Evolutionary conservation across 2,888 invertebrate species (phyloP).

Genomic region (Epinotia bilunana): DNA sequence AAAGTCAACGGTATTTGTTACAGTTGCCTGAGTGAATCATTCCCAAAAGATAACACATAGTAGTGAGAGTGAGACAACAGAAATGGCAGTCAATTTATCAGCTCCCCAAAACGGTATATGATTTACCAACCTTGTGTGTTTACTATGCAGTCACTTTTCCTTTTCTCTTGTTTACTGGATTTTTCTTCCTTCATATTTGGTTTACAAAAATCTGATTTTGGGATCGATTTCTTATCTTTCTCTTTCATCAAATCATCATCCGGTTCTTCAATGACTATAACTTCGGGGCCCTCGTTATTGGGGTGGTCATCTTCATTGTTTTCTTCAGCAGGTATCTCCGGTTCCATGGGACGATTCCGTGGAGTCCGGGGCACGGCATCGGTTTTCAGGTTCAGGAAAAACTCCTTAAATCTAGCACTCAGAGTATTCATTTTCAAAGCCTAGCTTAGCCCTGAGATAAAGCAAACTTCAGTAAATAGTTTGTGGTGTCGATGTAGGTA

Average conservation of each 20-base stretch:
- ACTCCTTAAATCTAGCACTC: conserved; percentile 67
- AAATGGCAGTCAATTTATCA: too few relatives aligned
- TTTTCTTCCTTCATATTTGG: conserved; percentile 53
- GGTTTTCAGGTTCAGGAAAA: conserved; percentile 76
- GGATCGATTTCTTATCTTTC: conserved; percentile 58
- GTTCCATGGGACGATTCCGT: conserved; percentile 56
- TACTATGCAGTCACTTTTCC: conserved; percentile 56
- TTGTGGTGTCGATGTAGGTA: neutral
- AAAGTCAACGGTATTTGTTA: too few relatives aligned
- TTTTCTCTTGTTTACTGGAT: conserved; percentile 49
- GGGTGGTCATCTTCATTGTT: conserved; percentile 47
- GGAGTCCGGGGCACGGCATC: conserved; percentile 82
- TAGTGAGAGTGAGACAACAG: too few relatives aligned
- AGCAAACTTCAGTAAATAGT: conserved; percentile 3
- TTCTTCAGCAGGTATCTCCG: conserved; percentile 41
- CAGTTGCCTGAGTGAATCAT: too few relatives aligned
- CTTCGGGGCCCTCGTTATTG: conserved; percentile 54
- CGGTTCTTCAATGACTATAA: conserved; percentile 61
- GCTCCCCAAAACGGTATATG: conserved; percentile 5
- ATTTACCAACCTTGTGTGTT: conserved; percentile 70
- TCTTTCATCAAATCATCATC: conserved; percentile 56
- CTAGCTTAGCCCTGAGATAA: conserved; percentile 19
- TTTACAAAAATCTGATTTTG: conserved; percentile 58
- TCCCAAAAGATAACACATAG: too few relatives aligned
- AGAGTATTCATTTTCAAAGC: conserved; percentile 51